phyloP scores from a whole-genome alignment of 2,888 invertebrate species.

The Tolmerus cingulatus region DNA sequence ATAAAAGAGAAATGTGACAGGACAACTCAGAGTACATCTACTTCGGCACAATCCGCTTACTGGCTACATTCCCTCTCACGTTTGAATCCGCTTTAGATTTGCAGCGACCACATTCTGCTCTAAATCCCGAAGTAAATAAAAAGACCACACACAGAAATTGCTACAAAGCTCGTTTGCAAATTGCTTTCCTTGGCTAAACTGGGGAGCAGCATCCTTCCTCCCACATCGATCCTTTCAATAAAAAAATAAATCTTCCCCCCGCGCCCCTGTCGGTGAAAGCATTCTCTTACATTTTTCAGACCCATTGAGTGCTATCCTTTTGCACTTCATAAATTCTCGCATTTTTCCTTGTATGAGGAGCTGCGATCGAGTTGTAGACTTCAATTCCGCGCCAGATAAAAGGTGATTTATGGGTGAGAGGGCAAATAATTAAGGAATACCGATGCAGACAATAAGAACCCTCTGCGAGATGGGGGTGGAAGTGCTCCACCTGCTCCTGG shows the following conservation, averaged over 20 bases:
- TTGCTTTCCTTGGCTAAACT: not conserved
- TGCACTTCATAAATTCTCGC: not conserved
- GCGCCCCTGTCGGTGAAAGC: not conserved
- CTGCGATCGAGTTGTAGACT: not conserved
- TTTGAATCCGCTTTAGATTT: not conserved
- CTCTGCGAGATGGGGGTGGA: not conserved
- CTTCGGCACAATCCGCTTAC: not conserved
- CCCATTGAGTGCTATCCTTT: conserved; percentile 5
- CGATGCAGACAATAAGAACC: not conserved
- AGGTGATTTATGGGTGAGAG: not conserved
- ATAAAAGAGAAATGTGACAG: too few relatives aligned
- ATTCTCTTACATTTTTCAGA: not conserved
- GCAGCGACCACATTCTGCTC: not conserved
- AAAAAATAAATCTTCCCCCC: not conserved
- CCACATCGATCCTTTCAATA: not conserved
- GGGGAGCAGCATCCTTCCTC: not conserved
- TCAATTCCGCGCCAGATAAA: not conserved
- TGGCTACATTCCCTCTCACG: not conserved
- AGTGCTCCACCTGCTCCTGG: not conserved
- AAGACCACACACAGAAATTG: not conserved
- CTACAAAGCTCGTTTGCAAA: not conserved
- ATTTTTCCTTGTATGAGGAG: not conserved
- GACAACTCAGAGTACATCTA: too few relatives aligned
- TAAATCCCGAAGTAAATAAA: not conserved
- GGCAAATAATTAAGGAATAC: conserved; percentile 15